These are phyloP conservation scores for Castor canadensis DNA, from an alignment of 2,113 vertebrate species.

Conservation along the genomic window DNA sequence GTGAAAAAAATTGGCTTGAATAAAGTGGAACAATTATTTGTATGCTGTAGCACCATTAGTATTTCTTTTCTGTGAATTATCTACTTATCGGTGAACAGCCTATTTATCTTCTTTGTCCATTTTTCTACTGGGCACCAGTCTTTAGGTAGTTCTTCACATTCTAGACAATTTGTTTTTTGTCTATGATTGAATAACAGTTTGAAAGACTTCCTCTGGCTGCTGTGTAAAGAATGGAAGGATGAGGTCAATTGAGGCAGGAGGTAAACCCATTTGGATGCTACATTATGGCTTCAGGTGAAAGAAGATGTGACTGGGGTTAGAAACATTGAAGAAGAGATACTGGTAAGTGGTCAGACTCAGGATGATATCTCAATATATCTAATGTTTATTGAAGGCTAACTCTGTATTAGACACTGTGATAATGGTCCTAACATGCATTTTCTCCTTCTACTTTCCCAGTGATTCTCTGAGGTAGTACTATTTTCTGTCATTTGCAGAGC, in stretches of 20 bases:
- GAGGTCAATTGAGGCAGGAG: not conserved
- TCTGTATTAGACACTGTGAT: not conserved
- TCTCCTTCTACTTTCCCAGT: not conserved
- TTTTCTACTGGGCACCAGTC: not conserved
- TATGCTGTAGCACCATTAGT: not conserved
- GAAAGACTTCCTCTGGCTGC: not conserved
- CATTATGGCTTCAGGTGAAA: not conserved
- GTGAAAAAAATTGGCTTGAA: conserved; percentile 29
- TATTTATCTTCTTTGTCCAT: not conserved
- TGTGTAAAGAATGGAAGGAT: not conserved
- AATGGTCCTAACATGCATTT: not conserved
- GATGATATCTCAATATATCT: not conserved
- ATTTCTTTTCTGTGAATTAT: not conserved
- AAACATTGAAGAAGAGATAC: not conserved
- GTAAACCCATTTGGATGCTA: not conserved
- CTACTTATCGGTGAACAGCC: too few species aligned
- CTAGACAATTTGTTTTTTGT: not conserved
- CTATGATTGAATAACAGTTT: not conserved
- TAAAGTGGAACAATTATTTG: not conserved
- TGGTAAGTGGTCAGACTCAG: not conserved
- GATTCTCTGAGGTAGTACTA: not conserved
- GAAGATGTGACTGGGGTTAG: not conserved
- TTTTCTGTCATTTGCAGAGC: not conserved
- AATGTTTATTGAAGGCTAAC: not conserved
- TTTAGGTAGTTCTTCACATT: not conserved